phyloP scores from a whole-genome alignment of 2,113 vertebrate genomes.

The Dicaeum eximium region DNA sequence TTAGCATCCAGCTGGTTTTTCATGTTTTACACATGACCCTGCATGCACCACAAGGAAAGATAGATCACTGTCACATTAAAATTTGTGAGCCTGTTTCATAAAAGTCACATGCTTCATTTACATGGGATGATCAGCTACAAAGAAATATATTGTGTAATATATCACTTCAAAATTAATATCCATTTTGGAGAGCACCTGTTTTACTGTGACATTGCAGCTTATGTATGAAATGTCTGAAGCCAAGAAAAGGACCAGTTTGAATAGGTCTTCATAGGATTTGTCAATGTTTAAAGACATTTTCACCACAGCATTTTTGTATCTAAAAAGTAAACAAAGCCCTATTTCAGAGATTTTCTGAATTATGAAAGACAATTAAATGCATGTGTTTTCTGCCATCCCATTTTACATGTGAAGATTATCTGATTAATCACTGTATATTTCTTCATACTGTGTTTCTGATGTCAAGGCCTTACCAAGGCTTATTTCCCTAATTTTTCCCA shows the following conservation, averaged over 20 bases:
- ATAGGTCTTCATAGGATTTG: not conserved
- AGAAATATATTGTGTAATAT: not conserved
- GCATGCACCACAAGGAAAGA: not conserved
- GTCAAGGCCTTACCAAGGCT: not conserved
- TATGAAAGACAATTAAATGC: not conserved
- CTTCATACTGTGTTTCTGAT: not conserved
- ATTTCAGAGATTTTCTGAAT: slow-evolving; percentile 9
- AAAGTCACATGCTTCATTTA: slow-evolving; percentile 44
- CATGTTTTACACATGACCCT: not conserved
- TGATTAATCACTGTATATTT: not conserved
- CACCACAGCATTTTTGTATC: not conserved
- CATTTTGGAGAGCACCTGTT: not conserved
- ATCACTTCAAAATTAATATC: not conserved
- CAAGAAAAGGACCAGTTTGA: not conserved
- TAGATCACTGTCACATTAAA: slow-evolving; percentile 46
- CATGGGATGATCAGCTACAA: not conserved
- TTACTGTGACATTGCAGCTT: not conserved
- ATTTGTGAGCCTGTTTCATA: slow-evolving; percentile 14
- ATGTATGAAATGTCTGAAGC: not conserved
- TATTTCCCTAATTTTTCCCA: not conserved
- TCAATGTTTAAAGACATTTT: not conserved
- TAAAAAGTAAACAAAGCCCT: not conserved
- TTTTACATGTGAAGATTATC: not conserved
- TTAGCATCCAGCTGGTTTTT: not conserved
- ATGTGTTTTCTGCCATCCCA: not conserved